Evolutionary conservation across 2,888 invertebrate genomes (phyloP).

Genomic region (Cerceris ruficornis): DNA sequence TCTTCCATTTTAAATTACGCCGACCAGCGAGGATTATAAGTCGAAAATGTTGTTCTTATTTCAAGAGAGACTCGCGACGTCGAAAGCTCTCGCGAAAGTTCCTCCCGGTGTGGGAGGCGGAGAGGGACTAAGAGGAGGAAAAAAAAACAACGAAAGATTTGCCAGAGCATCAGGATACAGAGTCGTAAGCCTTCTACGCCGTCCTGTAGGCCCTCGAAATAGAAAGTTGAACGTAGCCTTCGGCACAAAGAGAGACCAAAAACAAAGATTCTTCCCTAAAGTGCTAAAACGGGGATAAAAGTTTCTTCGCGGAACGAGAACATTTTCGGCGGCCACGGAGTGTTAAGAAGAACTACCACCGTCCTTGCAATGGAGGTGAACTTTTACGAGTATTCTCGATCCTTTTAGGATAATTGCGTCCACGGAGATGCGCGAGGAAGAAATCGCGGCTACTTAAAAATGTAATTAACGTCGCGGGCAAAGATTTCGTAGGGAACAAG

Average conservation of each 20-base stretch:
- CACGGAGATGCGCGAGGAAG: constrained; percentile 2
- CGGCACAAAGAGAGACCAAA: constrained; percentile 2
- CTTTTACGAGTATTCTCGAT: constrained; percentile 30
- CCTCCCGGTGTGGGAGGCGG: no score
- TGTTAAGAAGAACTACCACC: constrained; percentile 18
- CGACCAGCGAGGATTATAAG: constrained; percentile 33
- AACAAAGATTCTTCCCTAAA: constrained; percentile 20
- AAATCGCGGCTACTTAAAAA: constrained; percentile 7
- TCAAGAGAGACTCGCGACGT: background rate
- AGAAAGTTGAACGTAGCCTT: background rate
- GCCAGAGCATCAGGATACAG: no score
- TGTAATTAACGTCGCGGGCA: background rate
- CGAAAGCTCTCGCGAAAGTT: background rate
- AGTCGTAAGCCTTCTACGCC: no score
- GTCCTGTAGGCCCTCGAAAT: background rate
- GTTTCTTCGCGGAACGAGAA: constrained; percentile 29
- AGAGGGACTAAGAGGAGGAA: no score
- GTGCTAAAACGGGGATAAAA: constrained; percentile 34
- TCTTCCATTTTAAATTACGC: constrained; percentile 36
- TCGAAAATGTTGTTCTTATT: constrained; percentile 13
- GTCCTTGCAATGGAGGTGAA: constrained; percentile 35
- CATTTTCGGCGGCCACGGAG: constrained; percentile 24
- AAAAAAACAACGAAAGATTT: no score
- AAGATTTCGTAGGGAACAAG: background rate
- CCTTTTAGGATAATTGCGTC: constrained; percentile 46